Conservation (phyloP, 2,888 invertebrate genomes). For the Oligia fasciuncula region DNA sequence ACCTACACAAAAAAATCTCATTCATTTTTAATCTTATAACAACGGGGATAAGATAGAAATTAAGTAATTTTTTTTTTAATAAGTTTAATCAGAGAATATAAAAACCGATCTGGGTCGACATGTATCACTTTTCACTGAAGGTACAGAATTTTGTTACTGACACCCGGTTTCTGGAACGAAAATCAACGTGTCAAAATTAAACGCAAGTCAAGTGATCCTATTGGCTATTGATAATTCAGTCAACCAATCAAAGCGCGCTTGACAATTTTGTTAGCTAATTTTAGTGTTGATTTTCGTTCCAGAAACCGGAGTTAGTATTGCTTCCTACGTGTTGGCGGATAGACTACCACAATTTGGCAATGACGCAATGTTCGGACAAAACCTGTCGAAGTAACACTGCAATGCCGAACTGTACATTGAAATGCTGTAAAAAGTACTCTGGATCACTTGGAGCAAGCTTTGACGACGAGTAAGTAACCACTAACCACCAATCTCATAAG, state of each 20-base stretch:
- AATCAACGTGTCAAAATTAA: constrained; percentile 17
- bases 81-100: too few species aligned
- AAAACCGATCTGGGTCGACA: too few species aligned
- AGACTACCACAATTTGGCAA: not conserved
- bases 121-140: too few species aligned
- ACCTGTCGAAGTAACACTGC: not conserved
- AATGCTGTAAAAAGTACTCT: not conserved
- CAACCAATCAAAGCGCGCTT: constrained; percentile 1
- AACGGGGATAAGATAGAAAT: too few species aligned
- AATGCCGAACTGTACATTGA: not conserved
- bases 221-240: constrained; percentile 2
- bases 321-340: not conserved
- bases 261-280: constrained; percentile 7
- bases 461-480: not conserved
- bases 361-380: not conserved
- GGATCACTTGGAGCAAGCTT: too few species aligned
- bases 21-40: too few species aligned
- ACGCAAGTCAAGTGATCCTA: constrained; percentile 1
- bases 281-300: constrained; percentile 28
- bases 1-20: too few species aligned
- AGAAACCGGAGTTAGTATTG: constrained; percentile 14
- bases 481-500: too few species aligned
- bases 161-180: constrained; percentile 6
- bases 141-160: not conserved
- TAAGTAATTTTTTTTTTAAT: too few species aligned